Percentiles rank a stretch among this genome's conserved stretches.
These are phyloP conservation scores for Sternarchorhynchus goeldii DNA, from an alignment of 2,797 vertebrate genomes.

Conservation along the genomic window DNA sequence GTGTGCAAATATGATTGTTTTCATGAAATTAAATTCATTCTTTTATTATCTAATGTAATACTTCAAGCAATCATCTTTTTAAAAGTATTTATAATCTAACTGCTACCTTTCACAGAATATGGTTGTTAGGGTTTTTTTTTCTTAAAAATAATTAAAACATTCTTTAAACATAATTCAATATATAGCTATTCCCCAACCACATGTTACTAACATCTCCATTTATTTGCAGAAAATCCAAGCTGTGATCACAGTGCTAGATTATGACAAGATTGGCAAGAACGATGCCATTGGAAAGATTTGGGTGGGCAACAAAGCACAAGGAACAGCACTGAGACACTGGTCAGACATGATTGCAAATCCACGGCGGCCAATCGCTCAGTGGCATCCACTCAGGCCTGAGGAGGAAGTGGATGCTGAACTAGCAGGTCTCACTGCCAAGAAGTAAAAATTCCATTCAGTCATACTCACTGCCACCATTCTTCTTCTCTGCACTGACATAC, in stretches of 20 bases:
- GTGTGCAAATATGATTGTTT: too few species aligned
- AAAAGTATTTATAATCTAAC: too few species aligned
- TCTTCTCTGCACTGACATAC: too few species aligned
- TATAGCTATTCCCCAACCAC: background rate
- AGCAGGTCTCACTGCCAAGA: slow-evolving; percentile 89
- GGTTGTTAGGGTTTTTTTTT: too few species aligned
- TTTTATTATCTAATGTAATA: too few species aligned
- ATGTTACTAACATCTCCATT: slow-evolving; percentile 13
- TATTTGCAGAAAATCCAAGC: slow-evolving; percentile 91
- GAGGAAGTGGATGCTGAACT: slow-evolving; percentile 88
- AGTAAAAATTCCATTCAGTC: slow-evolving; percentile 73
- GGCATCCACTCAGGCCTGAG: slow-evolving; percentile 96
- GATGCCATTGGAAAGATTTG: slow-evolving; percentile 97
- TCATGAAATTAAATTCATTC: too few species aligned
- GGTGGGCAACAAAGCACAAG: slow-evolving; percentile 87
- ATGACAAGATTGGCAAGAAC: slow-evolving; percentile 97
- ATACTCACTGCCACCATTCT: slow-evolving; percentile 22
- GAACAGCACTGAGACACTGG: slow-evolving; percentile 96
- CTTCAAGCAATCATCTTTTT: too few species aligned
- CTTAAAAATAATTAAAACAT: too few species aligned
- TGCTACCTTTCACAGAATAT: too few species aligned
- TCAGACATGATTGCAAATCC: slow-evolving; percentile 98
- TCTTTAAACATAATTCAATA: too few species aligned
- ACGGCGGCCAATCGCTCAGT: slow-evolving; percentile 94
- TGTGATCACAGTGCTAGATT: slow-evolving; percentile 96